These are phyloP conservation scores for Chymomyza caudatula DNA, from an alignment of 2,888 invertebrate genomes.

Conservation along the genomic window DNA sequence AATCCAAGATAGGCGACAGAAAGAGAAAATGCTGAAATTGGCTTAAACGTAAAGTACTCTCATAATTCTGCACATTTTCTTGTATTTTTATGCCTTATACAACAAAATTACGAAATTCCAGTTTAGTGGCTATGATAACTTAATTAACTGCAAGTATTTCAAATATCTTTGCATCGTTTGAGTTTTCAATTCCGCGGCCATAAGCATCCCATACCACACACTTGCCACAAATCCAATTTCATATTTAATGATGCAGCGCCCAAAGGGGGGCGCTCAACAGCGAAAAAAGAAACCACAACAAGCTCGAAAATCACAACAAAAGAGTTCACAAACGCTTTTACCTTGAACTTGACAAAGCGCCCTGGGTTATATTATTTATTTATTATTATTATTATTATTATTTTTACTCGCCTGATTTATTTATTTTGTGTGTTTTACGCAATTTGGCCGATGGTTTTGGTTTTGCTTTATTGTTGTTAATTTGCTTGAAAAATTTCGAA, in stretches of 20 bases:
- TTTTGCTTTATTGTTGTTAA: not conserved
- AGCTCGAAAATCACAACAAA: not conserved
- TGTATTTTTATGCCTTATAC: too few relatives aligned
- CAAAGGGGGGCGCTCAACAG: not conserved
- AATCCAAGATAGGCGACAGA: too few relatives aligned
- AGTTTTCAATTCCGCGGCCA: not conserved
- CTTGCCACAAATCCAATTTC: not conserved
- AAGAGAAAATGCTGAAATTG: not conserved
- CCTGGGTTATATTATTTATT: not conserved
- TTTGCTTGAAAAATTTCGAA: not conserved
- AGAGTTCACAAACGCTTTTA: not conserved
- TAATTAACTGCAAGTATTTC: not conserved
- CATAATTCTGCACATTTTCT: not conserved
- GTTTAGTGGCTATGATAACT: too few relatives aligned
- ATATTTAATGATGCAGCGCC: not conserved
- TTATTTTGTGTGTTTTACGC: not conserved
- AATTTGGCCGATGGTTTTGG: not conserved
- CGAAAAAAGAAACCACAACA: not conserved
- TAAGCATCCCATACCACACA: not conserved
- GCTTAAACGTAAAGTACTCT: not conserved
- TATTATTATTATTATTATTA: not conserved
- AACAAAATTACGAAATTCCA: too few relatives aligned
- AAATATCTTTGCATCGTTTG: not conserved
- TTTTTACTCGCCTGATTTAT: not conserved
- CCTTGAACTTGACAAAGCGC: conserved; percentile 5